These are phyloP conservation scores for Myrmophylax atrothorax DNA, from an alignment of 2,113 vertebrate species.

Conservation along the genomic window DNA sequence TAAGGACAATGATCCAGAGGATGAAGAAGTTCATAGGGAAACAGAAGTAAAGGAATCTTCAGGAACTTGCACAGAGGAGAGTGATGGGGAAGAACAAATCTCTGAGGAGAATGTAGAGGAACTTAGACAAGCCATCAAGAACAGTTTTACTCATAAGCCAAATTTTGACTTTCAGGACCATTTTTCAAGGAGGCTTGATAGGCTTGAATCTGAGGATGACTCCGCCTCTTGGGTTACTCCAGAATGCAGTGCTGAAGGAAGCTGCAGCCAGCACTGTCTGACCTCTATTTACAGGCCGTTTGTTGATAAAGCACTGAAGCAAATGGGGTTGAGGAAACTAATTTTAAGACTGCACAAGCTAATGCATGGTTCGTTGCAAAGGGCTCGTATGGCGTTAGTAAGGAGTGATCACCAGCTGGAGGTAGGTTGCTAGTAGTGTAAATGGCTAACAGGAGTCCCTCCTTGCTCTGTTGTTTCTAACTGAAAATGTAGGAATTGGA, in stretches of 20 bases:
- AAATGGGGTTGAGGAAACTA: slow-evolving; percentile 97
- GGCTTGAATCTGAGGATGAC: slow-evolving; percentile 86
- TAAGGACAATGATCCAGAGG: slow-evolving; percentile 80
- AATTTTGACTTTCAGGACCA: slow-evolving; percentile 72
- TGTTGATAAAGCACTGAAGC: slow-evolving; percentile 99
- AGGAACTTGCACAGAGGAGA: slow-evolving; percentile 84
- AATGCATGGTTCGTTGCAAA: slow-evolving; percentile 96
- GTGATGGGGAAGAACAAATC: slow-evolving; percentile 79
- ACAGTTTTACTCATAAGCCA: slow-evolving; percentile 59
- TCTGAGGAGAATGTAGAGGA: slow-evolving; percentile 30
- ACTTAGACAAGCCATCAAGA: slow-evolving; percentile 46
- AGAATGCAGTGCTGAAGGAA: slow-evolving; percentile 64
- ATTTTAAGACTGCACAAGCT: slow-evolving; percentile 97
- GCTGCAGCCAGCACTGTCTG: slow-evolving; percentile 81
- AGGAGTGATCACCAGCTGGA: slow-evolving; percentile 83
- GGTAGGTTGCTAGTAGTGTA: slow-evolving; percentile 76
- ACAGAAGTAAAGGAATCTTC: slow-evolving; percentile 74
- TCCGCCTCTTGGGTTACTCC: slow-evolving; percentile 72
- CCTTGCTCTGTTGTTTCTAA: not conserved
- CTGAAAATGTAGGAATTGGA: not conserved
- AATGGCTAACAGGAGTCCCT: not conserved
- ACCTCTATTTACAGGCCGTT: slow-evolving; percentile 97
- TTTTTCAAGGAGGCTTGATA: slow-evolving; percentile 73
- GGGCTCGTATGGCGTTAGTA: slow-evolving; percentile 89
- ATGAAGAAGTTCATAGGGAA: slow-evolving; percentile 79